phyloP scores from a whole-genome alignment of 23 tunicate genomes.

The Diplosoma virens region DNA sequence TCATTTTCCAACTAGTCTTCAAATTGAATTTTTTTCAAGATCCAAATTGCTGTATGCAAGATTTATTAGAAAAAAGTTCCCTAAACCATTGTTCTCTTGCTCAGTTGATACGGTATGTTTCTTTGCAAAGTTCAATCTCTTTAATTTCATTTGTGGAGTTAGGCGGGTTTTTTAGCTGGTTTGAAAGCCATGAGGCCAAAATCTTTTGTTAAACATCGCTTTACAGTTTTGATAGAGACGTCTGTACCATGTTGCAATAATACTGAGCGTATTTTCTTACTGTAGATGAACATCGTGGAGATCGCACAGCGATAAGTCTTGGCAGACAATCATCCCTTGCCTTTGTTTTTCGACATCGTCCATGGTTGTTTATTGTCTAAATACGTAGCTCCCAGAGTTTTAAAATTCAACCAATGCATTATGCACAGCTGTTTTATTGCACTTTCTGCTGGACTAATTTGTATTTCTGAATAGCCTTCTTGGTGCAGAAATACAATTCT shows the following conservation, averaged over 20 bases:
- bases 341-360: conserved; percentile 23
- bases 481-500: conserved; percentile 14
- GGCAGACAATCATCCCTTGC: conserved; percentile 5
- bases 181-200: conserved; percentile 20
- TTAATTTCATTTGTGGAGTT: conserved; percentile 2
- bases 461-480: conserved; percentile 24
- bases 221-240: conserved; percentile 16
- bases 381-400: conserved; percentile 6
- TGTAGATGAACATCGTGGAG: conserved; percentile 9
- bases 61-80: conserved; percentile 17
- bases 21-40: conserved; percentile 1
- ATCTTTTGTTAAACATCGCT: conserved; percentile 17
- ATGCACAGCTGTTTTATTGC: conserved; percentile 20
- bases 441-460: not conserved
- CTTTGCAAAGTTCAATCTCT: conserved; percentile 14
- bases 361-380: conserved; percentile 1
- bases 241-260: conserved; percentile 9
- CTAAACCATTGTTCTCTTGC: conserved; percentile 5
- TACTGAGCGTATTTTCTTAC: conserved; percentile 8
- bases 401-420: conserved; percentile 4
- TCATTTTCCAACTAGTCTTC: conserved; percentile 3
- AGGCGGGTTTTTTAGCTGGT: conserved; percentile 12
- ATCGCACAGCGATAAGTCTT: not conserved
- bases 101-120: conserved; percentile 14
- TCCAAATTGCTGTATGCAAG: conserved; percentile 25